Evolutionary conservation across 2,113 vertebrate species (phyloP), one percentile per base, ranked within the genome.

Genomic region (Psilopogon haemacephalus): DNA sequence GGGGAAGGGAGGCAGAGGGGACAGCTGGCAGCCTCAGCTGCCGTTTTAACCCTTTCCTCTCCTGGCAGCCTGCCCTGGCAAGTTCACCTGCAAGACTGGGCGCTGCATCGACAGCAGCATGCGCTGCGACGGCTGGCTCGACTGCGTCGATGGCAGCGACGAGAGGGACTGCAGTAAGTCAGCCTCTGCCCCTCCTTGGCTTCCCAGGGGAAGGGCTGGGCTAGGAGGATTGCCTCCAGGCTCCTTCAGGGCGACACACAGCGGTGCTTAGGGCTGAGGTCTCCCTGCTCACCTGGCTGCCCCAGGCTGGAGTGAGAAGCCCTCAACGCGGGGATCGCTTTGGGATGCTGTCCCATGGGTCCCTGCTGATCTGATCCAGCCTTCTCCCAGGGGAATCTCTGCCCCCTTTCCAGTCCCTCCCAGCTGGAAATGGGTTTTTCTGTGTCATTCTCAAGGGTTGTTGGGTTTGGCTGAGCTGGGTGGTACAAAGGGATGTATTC

Each of bases 71-170:
- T 99, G 99, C 86, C 98, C 98, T 0, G 96, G 97, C 2, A 87
- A 96, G 97, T 99, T 99, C 92, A 89, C 88, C 89, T 99, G 99
- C 83, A 95, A 21, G 19, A 99, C 97, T 0, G 96, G 98, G 19
- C 97, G 97, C 27, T 99, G 99, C 70, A 97, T 99, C 3, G 90
- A 58, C 11, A 23, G 15, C 0, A n/a, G 62, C 2, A 96, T 98
- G 95, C 95, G n/a, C 65, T 99, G 99, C 1, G 99, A 99, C 0
- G 99, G 99, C 27, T 99, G 98, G 98, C 96, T 98, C 3, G 99
- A 99, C 96, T 99, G 99, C 9, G 96, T 98, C 0, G 99, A 99
- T 40, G 95, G 95, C 97, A 99, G 97, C 0, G 99, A 99, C 1
- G 99, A 99, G 94, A 7, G 48, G 0, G 9, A 91, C 9, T 99